These are phyloP conservation scores for Callosobruchus maculatus DNA, from an alignment of 2,888 invertebrate genomes.

Conservation along the genomic window DNA sequence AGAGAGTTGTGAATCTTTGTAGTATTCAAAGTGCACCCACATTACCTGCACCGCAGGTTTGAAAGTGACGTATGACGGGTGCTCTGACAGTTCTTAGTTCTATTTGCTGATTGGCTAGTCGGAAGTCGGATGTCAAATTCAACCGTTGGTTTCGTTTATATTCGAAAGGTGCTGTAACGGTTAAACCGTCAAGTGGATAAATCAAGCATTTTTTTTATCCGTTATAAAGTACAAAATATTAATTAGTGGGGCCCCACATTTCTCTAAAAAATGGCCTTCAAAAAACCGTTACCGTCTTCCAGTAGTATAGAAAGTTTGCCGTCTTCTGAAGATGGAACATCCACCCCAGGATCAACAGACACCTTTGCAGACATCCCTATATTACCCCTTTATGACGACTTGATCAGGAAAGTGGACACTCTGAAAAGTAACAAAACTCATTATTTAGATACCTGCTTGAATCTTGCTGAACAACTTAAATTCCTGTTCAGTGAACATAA, in stretches of 20 bases:
- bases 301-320: not conserved
- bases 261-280: not conserved
- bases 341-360: not conserved
- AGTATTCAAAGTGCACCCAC: too few species aligned
- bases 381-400: not conserved
- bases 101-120: too few species aligned
- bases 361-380: not conserved
- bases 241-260: not conserved
- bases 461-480: conserved; percentile 70
- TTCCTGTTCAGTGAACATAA: conserved; percentile 68
- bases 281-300: not conserved
- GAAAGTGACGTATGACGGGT: too few species aligned
- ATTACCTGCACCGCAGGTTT: too few species aligned
- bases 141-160: too few species aligned
- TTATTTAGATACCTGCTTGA: conserved; percentile 29
- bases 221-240: not conserved
- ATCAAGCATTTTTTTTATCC: not conserved
- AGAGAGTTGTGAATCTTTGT: too few species aligned
- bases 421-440: conserved; percentile 1
- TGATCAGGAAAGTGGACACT: not conserved
- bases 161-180: not conserved
- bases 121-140: too few species aligned
- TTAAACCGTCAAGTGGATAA: not conserved
- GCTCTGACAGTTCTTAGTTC: too few species aligned
- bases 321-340: not conserved